Conservation (phyloP, 2,797 vertebrate genomes). For the Selene dorsalis region DNA sequence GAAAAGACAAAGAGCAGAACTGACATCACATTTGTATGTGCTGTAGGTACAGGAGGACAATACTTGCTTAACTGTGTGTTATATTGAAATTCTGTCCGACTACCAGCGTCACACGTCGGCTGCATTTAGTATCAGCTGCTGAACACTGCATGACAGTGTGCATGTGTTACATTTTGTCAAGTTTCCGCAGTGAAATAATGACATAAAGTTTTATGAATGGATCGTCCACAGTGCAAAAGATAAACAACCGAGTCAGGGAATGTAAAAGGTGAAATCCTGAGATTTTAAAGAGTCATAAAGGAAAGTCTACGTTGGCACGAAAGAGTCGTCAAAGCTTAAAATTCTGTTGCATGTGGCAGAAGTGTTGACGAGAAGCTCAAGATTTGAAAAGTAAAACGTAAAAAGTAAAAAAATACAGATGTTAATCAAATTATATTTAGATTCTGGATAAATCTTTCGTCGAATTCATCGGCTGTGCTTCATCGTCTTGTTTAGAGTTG, state of each 20-base stretch:
- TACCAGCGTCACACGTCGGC: too few species aligned
- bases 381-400: neutral
- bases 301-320: too few species aligned
- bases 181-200: neutral
- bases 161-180: neutral
- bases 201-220: neutral
- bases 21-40: neutral
- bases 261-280: too few species aligned
- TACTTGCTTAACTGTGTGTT: neutral
- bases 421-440: neutral
- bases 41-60: too few species aligned
- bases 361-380: neutral
- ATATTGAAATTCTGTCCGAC: neutral
- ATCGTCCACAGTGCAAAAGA: neutral
- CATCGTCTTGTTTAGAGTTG: neutral
- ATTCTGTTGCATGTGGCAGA: neutral
- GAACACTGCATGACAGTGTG: neutral
- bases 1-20: neutral
- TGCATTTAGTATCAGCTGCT: neutral
- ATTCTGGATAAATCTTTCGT: neutral
- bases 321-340: neutral
- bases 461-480: neutral
- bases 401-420: neutral
- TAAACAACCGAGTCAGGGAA: neutral
- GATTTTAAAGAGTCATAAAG: neutral